Evolutionary conservation across 1,140 invertebrate species (phyloP).

Genomic region (Branchinecta lindahli): DNA sequence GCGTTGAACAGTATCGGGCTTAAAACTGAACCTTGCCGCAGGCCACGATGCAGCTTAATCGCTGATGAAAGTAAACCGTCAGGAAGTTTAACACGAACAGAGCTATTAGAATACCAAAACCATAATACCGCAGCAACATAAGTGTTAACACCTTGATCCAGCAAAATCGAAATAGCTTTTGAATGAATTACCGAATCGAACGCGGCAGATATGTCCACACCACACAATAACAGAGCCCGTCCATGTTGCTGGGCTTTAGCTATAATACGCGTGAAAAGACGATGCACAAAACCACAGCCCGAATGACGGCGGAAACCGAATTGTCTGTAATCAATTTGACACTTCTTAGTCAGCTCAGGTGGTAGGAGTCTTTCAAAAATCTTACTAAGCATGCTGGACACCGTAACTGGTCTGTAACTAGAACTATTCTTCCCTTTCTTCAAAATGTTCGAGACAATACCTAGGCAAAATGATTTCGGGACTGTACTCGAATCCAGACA

Average conservation of each 20-base stretch:
- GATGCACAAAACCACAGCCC: slow-evolving; percentile 7
- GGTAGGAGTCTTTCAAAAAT: background rate
- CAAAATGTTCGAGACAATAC: slow-evolving; percentile 5
- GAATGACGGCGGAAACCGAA: slow-evolving; percentile 4
- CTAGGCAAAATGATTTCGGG: background rate
- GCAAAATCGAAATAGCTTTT: no score
- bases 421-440: slow-evolving; percentile 8
- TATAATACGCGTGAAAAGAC: slow-evolving; percentile 5
- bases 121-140: no score
- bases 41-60: slow-evolving; percentile 4
- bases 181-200: no score
- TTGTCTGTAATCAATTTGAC: slow-evolving; percentile 9
- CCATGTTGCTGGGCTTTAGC: slow-evolving; percentile 8
- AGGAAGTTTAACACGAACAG: no score
- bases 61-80: no score
- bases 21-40: slow-evolving; percentile 1
- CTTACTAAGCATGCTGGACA: background rate
- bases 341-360: slow-evolving; percentile 1
- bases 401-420: background rate
- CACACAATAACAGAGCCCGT: background rate
- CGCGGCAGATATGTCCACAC: slow-evolving; percentile 2
- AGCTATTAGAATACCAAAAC: no score
- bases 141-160: no score
- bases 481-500: slow-evolving; percentile 1
- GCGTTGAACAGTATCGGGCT: slow-evolving; percentile 3